phyloP scores from a whole-genome alignment of 2,888 invertebrate genomes.

The Rotaria macrura region DNA sequence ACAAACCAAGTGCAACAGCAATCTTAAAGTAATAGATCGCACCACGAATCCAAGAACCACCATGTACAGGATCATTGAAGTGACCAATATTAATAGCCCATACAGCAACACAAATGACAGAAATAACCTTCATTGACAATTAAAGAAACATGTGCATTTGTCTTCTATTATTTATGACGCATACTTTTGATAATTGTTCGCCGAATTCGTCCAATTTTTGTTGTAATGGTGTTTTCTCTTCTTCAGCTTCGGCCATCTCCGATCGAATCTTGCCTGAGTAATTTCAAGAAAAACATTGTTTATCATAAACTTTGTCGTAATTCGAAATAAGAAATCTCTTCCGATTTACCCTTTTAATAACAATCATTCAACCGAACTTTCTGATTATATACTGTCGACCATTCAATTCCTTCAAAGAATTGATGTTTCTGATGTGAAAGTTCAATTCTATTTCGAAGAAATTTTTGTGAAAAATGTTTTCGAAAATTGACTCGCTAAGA shows the following conservation, averaged over 20 bases:
- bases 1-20: constrained; percentile 96
- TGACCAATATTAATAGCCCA: constrained; percentile 99
- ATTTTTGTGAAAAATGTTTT: no score
- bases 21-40: constrained; percentile 99
- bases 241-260: constrained; percentile 98
- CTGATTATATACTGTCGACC: no score
- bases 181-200: constrained; percentile 83
- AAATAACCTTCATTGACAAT: constrained; percentile 60
- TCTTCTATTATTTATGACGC: not conserved
- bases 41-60: constrained; percentile 94
- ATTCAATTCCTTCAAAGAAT: no score
- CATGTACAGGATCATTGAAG: constrained; percentile 98
- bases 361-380: no score
- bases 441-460: no score
- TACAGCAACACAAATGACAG: constrained; percentile 97
- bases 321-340: no score
- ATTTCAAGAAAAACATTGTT: no score
- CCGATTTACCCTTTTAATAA: no score
- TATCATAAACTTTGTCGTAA: no score
- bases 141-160: not conserved
- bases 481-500: no score
- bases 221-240: constrained; percentile 97
- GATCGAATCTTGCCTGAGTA: constrained; percentile 83
- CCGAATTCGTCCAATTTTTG: constrained; percentile 99
- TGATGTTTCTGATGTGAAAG: no score